These are phyloP conservation scores for Aphrophora alni DNA, from an alignment of 2,888 invertebrate genomes.

Conservation along the genomic window DNA sequence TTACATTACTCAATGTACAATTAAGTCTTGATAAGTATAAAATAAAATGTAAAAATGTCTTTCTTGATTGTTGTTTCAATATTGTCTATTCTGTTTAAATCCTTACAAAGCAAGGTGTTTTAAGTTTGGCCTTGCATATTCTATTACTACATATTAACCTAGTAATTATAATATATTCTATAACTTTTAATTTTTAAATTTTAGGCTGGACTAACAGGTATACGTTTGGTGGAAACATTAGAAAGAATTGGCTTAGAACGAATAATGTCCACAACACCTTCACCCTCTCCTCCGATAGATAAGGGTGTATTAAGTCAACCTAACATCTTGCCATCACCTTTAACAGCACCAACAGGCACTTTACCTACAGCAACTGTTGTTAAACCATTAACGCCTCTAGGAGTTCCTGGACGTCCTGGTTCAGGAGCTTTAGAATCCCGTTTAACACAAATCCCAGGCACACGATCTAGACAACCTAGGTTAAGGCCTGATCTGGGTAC, in stretches of 20 bases:
- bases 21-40: no score
- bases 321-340: slow-evolving; percentile 38
- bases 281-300: slow-evolving; percentile 55
- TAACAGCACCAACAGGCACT: slow-evolving; percentile 51
- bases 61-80: no score
- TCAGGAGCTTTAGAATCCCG: slow-evolving; percentile 63
- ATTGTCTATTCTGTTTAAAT: no score
- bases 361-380: slow-evolving; percentile 44
- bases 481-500: slow-evolving; percentile 67
- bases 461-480: slow-evolving; percentile 61
- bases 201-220: background rate
- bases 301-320: slow-evolving; percentile 44
- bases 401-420: slow-evolving; percentile 67
- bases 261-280: slow-evolving; percentile 67
- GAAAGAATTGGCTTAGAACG: slow-evolving; percentile 73
- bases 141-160: no score
- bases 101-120: no score
- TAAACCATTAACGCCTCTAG: slow-evolving; percentile 55
- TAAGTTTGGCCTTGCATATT: no score
- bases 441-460: slow-evolving; percentile 52
- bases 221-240: slow-evolving; percentile 65
- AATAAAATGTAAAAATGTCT: no score
- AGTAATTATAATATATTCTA: no score
- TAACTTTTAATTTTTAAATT: no score
- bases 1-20: no score